These are phyloP conservation scores for Eidolon helvum DNA, from an alignment of 2,113 vertebrate genomes.

Conservation along the genomic window DNA sequence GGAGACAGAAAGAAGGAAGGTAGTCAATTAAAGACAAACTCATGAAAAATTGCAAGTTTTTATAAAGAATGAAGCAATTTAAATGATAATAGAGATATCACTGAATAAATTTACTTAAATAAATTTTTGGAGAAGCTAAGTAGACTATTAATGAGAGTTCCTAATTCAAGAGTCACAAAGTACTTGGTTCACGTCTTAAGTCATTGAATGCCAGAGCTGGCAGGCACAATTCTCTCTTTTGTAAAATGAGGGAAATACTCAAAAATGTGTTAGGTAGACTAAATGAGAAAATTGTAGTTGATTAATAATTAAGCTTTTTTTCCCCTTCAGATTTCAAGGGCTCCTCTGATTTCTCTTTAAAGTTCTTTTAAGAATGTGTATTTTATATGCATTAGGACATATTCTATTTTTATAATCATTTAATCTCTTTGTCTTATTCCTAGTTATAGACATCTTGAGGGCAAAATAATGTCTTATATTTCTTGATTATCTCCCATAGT, in stretches of 20 bases:
- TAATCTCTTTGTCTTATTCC: neutral
- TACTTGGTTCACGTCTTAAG: neutral
- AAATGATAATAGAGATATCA: neutral
- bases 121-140: neutral
- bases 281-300: neutral
- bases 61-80: neutral
- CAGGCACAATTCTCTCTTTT: neutral
- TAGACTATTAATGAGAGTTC: neutral
- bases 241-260: neutral
- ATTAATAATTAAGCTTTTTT: neutral
- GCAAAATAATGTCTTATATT: neutral
- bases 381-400: neutral
- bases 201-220: neutral
- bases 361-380: neutral
- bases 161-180: neutral
- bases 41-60: neutral
- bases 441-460: neutral
- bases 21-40: neutral
- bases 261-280: neutral
- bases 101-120: neutral
- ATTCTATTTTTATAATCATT: neutral
- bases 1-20: neutral
- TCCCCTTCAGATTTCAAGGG: neutral
- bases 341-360: neutral
- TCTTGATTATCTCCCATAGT: neutral